Conservation (phyloP, 2,888 invertebrate species). For the Phengaris alcon region DNA sequence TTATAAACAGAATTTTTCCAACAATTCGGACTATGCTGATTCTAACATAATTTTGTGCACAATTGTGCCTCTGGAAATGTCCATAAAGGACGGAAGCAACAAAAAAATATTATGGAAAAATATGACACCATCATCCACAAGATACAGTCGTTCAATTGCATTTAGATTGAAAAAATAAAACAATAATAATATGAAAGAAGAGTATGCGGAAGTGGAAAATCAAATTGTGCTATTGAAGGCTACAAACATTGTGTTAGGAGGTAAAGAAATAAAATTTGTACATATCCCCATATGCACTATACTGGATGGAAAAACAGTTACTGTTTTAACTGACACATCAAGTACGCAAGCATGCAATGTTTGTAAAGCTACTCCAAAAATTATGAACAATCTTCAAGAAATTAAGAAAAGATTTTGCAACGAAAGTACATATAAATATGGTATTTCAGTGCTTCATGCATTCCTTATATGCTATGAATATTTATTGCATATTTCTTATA, state of each 20-base stretch:
- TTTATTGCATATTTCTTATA: constrained; percentile 45
- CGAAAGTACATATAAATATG: constrained; percentile 27
- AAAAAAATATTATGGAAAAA: constrained; percentile 16
- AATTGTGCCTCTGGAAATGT: no score
- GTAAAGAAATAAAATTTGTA: constrained; percentile 30
- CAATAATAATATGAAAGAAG: no score
- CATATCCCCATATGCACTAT: constrained; percentile 29
- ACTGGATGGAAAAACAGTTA: constrained; percentile 25
- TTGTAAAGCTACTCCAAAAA: constrained; percentile 36
- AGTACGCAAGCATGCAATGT: constrained; percentile 36
- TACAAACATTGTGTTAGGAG: constrained; percentile 20
- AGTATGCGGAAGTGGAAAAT: no score
- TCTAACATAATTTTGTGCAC: no score
- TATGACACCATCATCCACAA: neutral
- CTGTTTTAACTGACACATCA: constrained; percentile 34
- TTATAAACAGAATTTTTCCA: constrained; percentile 30
- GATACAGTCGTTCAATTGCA: no score
- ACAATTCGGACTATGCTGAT: constrained; percentile 25
- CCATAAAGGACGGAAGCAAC: constrained; percentile 4
- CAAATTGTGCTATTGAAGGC: no score
- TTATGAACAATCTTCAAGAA: constrained; percentile 34
- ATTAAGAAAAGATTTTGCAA: constrained; percentile 32
- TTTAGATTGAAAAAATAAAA: no score
- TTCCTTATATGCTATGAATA: constrained; percentile 44
- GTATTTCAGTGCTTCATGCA: constrained; percentile 35